Base-by-base conservation (phyloP, 37 sponge, comb jelly and placozoan genomes). In the Ephydatia muelleri region DNA sequence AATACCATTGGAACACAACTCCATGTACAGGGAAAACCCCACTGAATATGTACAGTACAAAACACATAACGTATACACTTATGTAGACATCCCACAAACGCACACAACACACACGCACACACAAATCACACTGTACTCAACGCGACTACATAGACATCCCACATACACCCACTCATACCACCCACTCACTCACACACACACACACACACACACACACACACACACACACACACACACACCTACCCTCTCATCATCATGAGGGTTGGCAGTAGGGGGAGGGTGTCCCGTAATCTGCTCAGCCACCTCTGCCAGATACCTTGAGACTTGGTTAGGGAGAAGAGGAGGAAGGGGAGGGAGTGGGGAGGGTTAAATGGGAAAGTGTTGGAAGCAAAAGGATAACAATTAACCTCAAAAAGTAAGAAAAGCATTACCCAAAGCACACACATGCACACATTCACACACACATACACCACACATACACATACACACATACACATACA, bases 1-100 rank as follows among this genome's bases (percentile, higher is more conserved):
- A 48, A 72, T 91, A 43, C 88, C 88, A 22, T 91, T 91, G 84
- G 87, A 87, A 28, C 77, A 83, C 6, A 68, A 91, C 73, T 66
- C 37, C 23, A 26, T 76, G 11, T 91, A 87, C 88, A 87, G 57
- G 68, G 80, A 33, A 2, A 66, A 0, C 31, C 30, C 22, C 64
- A 22, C 11, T 38, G 31, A 2, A 79, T 70, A 81, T 37, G 27
- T 70, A n/a, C 26, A 32, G 34, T 12, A 49, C 5, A 12, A 37
- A n/a, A 39, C 29, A 39, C 49, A 25, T 3, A 19, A 32, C 27
- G 47, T 8, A 43, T 43, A 43, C 34, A 34, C 19, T 29, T 19
- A 72, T 72, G 72, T 28, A 72, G 16, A 86, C 64, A 38, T 25
- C 35, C 23, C 80, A 71, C 65, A 70, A 19, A 69, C 49, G 78